Evolutionary conservation across 2,113 vertebrate species (phyloP).

Genomic region (Silurus glanis): DNA sequence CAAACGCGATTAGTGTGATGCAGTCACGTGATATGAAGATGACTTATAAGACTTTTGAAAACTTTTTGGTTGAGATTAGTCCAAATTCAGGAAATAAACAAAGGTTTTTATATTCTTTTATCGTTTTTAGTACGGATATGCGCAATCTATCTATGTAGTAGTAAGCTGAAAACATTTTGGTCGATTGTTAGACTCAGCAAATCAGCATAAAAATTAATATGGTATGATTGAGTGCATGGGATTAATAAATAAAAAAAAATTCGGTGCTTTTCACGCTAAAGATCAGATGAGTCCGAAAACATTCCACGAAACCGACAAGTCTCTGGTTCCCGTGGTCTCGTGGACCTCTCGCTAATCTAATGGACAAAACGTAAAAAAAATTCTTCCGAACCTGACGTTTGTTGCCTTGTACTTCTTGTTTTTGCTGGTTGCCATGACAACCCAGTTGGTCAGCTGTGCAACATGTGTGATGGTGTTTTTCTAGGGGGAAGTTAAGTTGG

Average conservation of each 20-base stretch:
- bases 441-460: constrained; percentile 70
- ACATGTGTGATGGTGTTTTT: constrained; percentile 76
- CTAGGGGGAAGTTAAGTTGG: constrained; percentile 25
- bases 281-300: neutral
- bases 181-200: neutral
- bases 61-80: too few relatives aligned
- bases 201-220: neutral
- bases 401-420: constrained; percentile 56
- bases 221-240: neutral
- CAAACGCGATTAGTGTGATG: constrained; percentile 7
- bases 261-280: neutral
- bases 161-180: neutral
- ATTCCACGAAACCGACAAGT: neutral
- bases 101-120: neutral
- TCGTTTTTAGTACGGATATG: neutral
- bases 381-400: constrained; percentile 59
- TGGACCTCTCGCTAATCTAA: neutral
- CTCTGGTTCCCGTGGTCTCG: neutral
- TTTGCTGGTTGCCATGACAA: constrained; percentile 63
- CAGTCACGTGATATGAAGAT: neutral
- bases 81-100: too few relatives aligned
- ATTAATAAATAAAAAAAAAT: neutral
- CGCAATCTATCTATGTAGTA: too few relatives aligned
- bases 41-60: too few relatives aligned
- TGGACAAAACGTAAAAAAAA: constrained; percentile 45